Evolutionary conservation across 2,113 vertebrate species (phyloP), one percentile per base, ranked within the genome.

Genomic region (Thalassarche chlororhynchos): DNA sequence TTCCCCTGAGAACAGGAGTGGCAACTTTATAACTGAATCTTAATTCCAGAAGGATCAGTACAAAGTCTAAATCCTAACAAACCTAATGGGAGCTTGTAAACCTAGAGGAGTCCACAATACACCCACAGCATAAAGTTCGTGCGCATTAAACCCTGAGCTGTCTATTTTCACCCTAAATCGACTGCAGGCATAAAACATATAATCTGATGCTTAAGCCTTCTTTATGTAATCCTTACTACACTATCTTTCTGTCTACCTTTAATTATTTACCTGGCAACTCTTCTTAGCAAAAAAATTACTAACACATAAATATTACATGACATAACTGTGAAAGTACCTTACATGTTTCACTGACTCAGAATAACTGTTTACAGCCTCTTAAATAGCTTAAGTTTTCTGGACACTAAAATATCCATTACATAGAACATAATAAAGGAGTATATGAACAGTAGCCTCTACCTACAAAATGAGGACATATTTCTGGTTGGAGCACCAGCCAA

Each of bases 391-490:
- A 23, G 3, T 17, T 81, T 70, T 77, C 60, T 34, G 17, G 44
- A 91, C 2, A 0, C n/a, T 32, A 57, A 55, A 70, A 40, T 0
- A 1, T 17, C 6, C 2, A 0, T 11, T 84, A 51, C 20, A 18
- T 0, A 70, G 36, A 95, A 58, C 1, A 2, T 18, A 87, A 20
- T 1, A 64, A 19, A 77, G 23, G 3, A 46, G 32, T 5, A 15
- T 0, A 19, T 0, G 17, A 78, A 42, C 10, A 29, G 17, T 2
- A 23, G 5, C 17, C 47, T 72, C 62, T 29, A 4, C 8, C 23
- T 26, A 60, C n/a, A 69, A 55, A 89, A 70, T 0, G 2, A 90
- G 17, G 54, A 32, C 8, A 1, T 8, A 12, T 10, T 88, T 86
- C 49, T 76, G 9, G 18, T 4, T 21, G 29, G 15, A 71, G 36